Evolutionary conservation across 2,797 vertebrate species (phyloP), one percentile per base, ranked within the genome.

Genomic region (Pagetopsis macropterus): DNA sequence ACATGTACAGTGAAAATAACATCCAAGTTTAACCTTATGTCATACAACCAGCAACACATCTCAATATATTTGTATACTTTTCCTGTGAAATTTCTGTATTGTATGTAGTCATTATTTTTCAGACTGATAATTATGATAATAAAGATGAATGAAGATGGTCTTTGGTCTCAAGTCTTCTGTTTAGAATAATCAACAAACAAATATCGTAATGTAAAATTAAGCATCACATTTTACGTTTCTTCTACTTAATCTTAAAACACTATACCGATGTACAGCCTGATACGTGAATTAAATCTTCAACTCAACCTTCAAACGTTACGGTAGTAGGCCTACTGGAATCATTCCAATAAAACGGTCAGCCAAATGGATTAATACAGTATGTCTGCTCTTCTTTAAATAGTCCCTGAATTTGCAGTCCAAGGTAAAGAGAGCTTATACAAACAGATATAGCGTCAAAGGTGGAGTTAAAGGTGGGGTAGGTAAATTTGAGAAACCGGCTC

Each of bases 41-140:
- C 79, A 88, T 75, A 75, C 81, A 88, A 88, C 72, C 83, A 87
- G 74, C 87, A 86, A 83, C 83, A 89, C 77, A 88, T 85, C 74
- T 87, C 88, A 87, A 83, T 93, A 88, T 93, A 90, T 92, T 92
- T 91, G 91, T 93, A 83, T 78, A 56, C 69, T 91, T 90, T 92
- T 76, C 61, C 84, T 89, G 89, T 91, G 66, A 78, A 68, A 50
- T 83, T 59, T 82, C 44, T 67, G 71, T 89, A 81, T 60, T 74
- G 54, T 72, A 79, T 87, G 58, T 87, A 88, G 85, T 90, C 76
- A 50, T 76, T 64, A 76, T 83, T 88, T 89, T 81, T 86, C 84
- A 85, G 85, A 88, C 78, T 87, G 75, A 83, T 72, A 71, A 78
- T 80, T 81, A 82, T 85, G 66, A 87, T 65, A 86, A 91, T 92